Conservation (phyloP, 2,888 invertebrate species). For the Elaeidobius kamerunicus region DNA sequence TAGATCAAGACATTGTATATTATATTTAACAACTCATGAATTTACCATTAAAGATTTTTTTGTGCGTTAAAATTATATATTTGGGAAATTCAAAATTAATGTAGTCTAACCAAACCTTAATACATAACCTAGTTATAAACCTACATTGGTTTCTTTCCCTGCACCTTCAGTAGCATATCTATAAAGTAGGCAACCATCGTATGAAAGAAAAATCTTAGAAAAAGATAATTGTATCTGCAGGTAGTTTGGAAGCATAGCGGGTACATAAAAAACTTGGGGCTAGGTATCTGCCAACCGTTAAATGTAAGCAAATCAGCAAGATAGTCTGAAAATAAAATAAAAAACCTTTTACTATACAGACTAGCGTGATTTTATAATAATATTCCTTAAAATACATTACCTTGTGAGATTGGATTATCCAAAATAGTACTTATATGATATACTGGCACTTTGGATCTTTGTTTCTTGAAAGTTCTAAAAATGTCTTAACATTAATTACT, state of each 20-base stretch:
- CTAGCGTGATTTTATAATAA: background rate
- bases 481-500: too few species aligned
- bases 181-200: conserved; percentile 13
- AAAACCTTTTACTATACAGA: too few species aligned
- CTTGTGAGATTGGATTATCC: conserved; percentile 80
- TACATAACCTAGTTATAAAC: background rate
- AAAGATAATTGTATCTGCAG: conserved; percentile 21
- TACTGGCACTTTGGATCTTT: conserved; percentile 56
- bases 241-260: conserved; percentile 16
- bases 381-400: conserved; percentile 44
- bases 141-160: conserved; percentile 23
- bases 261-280: background rate
- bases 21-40: too few species aligned
- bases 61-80: too few species aligned
- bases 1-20: too few species aligned
- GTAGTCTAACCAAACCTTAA: too few species aligned
- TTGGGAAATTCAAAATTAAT: too few species aligned
- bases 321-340: too few species aligned
- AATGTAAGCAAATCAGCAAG: too few species aligned
- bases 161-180: conserved; percentile 1
- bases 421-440: conserved; percentile 84
- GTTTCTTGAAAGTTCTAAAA: conserved; percentile 15
- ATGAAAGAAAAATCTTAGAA: conserved; percentile 19
- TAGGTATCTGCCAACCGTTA: background rate
- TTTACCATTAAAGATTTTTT: too few species aligned